Base-by-base conservation (phyloP, 2,888 invertebrate species). In the Drosophila acutilabella region DNA sequence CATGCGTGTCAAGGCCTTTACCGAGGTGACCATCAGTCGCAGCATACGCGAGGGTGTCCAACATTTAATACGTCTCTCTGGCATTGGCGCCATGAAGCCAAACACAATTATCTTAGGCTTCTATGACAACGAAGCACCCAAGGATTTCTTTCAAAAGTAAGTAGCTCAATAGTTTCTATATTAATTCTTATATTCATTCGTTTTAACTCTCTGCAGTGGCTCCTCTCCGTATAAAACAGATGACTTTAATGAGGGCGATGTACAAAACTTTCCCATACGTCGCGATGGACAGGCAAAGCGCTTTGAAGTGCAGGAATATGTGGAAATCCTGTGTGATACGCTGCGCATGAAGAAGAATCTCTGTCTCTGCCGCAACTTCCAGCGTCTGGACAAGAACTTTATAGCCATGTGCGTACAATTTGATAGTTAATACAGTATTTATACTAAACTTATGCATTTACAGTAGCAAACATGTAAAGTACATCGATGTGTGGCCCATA, bases 61-160 rank as follows among this genome's bases (percentile, higher is more conserved):
- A 67, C 99, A 99, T 93, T 93, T 99, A 74, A 95, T 97, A 52
- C 94, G 98, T 33, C 93, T 99, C 67, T 96, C 98, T 0, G 99
- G 99, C 3, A 95, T 99, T 90, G 99, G 99, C 1, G 99, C 99
- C 13, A 99, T 99, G 99, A 99, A 99, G 92, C 99, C 99, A 0
- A 99, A 99, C 91, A 99, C 99, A 0, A 97, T 99, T 65, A 94
- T 99, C 38, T 93, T 99, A 48, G 99, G 99, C 16, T 99, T 98
- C 93, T 95, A 97, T 76, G 99, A 99, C 90, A 94, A 95, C 23
- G 94, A 95, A 30, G 89, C 93, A 0, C 96, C 96, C 0, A 93
- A 93, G 41, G 97, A 98, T 91, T 97, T 97, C 92, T 96, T 98
- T 71, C 94, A 94, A 70, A 94, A 94, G 95, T 96, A 79, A 92